Evolutionary conservation across 2,113 vertebrate species (phyloP).

Genomic region (Lagopus muta): DNA sequence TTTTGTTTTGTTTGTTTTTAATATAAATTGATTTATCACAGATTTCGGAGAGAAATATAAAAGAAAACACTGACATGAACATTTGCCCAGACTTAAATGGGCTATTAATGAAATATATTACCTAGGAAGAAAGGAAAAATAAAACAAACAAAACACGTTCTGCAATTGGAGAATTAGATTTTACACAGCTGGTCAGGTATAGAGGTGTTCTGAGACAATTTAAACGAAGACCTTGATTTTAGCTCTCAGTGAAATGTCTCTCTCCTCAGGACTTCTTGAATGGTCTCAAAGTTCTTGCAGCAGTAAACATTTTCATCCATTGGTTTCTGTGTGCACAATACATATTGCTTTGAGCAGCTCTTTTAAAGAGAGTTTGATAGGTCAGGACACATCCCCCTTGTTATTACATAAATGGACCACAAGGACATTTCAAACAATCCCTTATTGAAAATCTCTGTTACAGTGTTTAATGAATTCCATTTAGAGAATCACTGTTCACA

Average conservation of each 20-base stretch:
- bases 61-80: not conserved
- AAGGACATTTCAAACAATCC: constrained; percentile 8
- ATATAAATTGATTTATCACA: not conserved
- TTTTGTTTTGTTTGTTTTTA: not conserved
- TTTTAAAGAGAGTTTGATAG: constrained; percentile 31
- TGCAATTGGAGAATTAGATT: not conserved
- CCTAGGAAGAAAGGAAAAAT: not conserved
- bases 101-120: not conserved
- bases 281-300: not conserved
- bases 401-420: constrained; percentile 17
- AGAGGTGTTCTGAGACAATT: not conserved
- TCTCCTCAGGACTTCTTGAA: not conserved
- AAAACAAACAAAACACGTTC: not conserved
- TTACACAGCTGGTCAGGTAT: not conserved
- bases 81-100: not conserved
- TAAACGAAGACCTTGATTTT: not conserved
- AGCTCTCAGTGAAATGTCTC: not conserved
- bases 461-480: not conserved
- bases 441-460: constrained; percentile 6
- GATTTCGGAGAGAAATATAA: not conserved
- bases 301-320: not conserved
- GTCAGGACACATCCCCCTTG: constrained; percentile 8
- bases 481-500: not conserved
- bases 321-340: not conserved
- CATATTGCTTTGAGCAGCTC: not conserved